Evolutionary conservation across 2,888 invertebrate species (phyloP).

Genomic region (Melieria picta): DNA sequence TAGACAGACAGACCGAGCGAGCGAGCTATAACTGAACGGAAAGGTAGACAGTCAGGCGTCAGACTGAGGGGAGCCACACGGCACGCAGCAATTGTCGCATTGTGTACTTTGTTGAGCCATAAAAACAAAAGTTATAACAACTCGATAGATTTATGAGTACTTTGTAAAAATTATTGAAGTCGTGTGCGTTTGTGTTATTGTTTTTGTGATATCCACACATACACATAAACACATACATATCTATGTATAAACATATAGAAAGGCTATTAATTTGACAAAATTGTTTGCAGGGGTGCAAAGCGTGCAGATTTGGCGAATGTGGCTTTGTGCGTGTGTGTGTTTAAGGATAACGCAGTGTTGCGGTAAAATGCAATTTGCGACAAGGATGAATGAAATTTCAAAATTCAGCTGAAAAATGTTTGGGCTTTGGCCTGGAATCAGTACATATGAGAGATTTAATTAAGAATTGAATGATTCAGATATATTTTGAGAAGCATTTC

Average conservation of each 20-base stretch:
- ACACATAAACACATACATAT: neutral
- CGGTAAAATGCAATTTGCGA: neutral
- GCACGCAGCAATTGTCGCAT: slow-evolving; percentile 17
- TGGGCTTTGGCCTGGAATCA: too few relatives aligned
- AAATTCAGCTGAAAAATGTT: too few relatives aligned
- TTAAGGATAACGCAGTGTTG: neutral
- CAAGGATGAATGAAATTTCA: too few relatives aligned
- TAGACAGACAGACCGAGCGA: neutral
- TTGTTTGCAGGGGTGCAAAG: neutral
- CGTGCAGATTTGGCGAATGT: neutral
- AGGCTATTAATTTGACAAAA: neutral
- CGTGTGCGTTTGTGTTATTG: neutral
- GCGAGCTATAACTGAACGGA: slow-evolving; percentile 28
- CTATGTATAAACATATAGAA: neutral
- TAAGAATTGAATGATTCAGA: too few relatives aligned
- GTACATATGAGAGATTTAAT: too few relatives aligned
- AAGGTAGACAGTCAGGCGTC: slow-evolving; percentile 48
- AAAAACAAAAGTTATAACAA: slow-evolving; percentile 64
- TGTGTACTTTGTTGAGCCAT: slow-evolving; percentile 49
- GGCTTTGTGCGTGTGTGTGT: neutral
- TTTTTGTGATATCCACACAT: neutral
- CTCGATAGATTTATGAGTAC: slow-evolving; percentile 60
- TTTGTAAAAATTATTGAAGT: slow-evolving; percentile 57
- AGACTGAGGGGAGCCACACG: slow-evolving; percentile 3
- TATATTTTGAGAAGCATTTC: too few relatives aligned